phyloP scores from a whole-genome alignment of 2,888 invertebrate species.

The Drosophila buzzatii region DNA sequence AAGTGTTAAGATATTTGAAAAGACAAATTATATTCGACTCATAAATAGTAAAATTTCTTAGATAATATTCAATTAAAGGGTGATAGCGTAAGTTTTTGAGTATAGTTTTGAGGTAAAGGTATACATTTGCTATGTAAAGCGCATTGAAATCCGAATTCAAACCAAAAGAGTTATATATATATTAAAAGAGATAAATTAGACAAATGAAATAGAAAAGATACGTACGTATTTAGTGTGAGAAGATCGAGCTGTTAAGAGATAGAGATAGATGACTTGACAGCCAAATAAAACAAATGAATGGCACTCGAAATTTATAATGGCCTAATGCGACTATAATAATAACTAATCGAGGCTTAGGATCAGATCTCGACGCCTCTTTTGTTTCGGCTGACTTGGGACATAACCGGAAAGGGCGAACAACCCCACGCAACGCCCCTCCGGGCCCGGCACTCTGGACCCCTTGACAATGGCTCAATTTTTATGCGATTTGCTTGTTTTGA shows the following conservation, averaged over 20 bases:
- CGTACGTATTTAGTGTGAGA: neutral
- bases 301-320: conserved; percentile 62
- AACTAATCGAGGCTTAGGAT: conserved; percentile 63
- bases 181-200: neutral
- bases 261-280: conserved; percentile 22
- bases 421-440: conserved; percentile 18
- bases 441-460: conserved; percentile 42
- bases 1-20: neutral
- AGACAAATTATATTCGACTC: neutral
- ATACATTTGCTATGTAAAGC: neutral
- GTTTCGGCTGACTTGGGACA: conserved; percentile 46
- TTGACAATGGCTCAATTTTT: conserved; percentile 78
- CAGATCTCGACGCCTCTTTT: conserved; percentile 52
- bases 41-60: neutral
- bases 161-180: neutral
- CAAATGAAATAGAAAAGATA: neutral
- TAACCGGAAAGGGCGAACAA: conserved; percentile 19
- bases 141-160: neutral
- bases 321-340: conserved; percentile 71
- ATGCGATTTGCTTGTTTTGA: conserved; percentile 78
- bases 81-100: neutral
- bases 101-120: too few species aligned
- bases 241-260: conserved; percentile 17
- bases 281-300: conserved; percentile 31
- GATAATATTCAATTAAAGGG: neutral